These are phyloP conservation scores for Venustoraphidia nigricollis DNA, from an alignment of 2,888 invertebrate genomes.

Conservation along the genomic window DNA sequence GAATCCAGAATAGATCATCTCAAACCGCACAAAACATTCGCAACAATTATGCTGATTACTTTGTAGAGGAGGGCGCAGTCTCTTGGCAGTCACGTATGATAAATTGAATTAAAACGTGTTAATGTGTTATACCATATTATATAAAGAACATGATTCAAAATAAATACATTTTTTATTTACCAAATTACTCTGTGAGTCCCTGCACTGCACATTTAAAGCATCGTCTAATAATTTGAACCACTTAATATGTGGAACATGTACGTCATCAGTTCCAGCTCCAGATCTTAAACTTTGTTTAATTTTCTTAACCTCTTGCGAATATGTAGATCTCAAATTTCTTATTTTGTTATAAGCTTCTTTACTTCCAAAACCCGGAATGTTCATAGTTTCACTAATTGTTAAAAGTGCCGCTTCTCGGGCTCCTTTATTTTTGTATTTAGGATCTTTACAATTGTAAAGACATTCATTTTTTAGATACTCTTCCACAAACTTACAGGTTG, in stretches of 20 bases:
- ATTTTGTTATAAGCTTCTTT: neutral
- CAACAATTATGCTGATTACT: too few relatives aligned
- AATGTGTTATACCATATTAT: neutral
- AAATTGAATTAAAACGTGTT: neutral
- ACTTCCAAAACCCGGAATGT: neutral
- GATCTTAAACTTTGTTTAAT: neutral
- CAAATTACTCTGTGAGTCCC: neutral
- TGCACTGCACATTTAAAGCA: neutral
- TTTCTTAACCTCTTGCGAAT: conserved; percentile 1
- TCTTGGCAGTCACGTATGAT: too few relatives aligned
- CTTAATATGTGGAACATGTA: neutral
- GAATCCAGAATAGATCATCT: too few relatives aligned
- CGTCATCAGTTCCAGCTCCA: neutral
- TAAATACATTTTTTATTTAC: neutral
- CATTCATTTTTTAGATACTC: neutral
- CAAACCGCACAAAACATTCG: too few relatives aligned
- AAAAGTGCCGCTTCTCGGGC: neutral
- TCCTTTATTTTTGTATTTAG: conserved; percentile 1
- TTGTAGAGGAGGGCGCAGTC: too few relatives aligned
- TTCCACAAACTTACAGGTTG: too few relatives aligned
- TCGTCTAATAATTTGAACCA: neutral
- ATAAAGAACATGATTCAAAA: neutral
- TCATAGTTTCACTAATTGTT: neutral
- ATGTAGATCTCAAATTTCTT: neutral
- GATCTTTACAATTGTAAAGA: neutral